These are phyloP conservation scores for Cuculus canorus DNA, from an alignment of 2,797 vertebrate genomes.

Conservation along the genomic window DNA sequence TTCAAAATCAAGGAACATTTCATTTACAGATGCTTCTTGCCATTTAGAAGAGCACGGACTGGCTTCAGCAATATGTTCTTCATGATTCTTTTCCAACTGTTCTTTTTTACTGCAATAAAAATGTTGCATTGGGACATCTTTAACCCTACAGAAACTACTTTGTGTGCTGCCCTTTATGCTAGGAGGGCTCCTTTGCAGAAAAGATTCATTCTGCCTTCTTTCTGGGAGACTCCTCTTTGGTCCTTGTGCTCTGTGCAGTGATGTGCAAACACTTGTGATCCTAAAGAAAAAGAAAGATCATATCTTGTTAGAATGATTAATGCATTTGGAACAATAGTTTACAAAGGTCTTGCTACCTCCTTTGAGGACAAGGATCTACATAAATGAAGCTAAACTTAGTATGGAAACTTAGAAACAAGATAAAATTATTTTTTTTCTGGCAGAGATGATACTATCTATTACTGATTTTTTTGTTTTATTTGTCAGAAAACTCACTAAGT, in stretches of 20 bases:
- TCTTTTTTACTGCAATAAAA: background rate
- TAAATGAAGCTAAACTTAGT: background rate
- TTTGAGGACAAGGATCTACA: background rate
- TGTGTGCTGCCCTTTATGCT: background rate
- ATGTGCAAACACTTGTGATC: background rate
- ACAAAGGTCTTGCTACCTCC: background rate
- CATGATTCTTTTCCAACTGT: background rate
- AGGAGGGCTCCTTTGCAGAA: background rate
- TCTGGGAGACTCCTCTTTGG: constrained; percentile 47
- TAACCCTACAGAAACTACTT: background rate
- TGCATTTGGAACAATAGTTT: background rate
- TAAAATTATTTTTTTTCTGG: background rate
- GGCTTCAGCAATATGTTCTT: background rate
- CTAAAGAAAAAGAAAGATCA: constrained; percentile 43
- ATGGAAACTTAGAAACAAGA: background rate
- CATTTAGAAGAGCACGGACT: background rate
- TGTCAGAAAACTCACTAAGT: background rate
- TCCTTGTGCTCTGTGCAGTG: constrained; percentile 28
- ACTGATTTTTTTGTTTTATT: background rate
- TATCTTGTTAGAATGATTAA: background rate
- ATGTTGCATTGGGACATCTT: background rate
- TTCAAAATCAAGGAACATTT: constrained; percentile 75
- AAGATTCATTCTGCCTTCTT: constrained; percentile 21
- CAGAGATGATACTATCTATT: background rate
- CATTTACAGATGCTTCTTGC: constrained; percentile 30